Conservation (phyloP, 1,140 invertebrate species). For the Parasteatoda tepidariorum region DNA sequence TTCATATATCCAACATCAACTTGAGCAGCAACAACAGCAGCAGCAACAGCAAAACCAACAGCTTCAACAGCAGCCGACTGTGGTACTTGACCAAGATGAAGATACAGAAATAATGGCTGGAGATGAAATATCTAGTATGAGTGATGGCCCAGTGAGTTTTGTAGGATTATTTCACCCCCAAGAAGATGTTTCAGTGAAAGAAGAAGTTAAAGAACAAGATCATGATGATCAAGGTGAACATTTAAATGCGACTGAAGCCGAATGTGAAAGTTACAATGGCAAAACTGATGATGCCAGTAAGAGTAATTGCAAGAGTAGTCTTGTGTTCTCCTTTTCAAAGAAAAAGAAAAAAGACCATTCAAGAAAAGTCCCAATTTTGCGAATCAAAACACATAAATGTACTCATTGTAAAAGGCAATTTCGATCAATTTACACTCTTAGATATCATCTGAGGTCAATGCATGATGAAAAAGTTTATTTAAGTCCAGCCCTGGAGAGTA, state of each 20-base stretch:
- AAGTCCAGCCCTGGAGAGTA: slow-evolving; percentile 47
- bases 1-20: slow-evolving; percentile 15
- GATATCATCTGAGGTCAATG: slow-evolving; percentile 54
- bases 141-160: slow-evolving; percentile 40
- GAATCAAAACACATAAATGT: slow-evolving; percentile 56
- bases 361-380: slow-evolving; percentile 37
- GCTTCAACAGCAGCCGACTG: neutral
- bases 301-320: neutral
- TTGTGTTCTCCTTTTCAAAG: neutral
- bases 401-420: slow-evolving; percentile 52
- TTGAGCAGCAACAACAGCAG: neutral
- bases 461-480: slow-evolving; percentile 54
- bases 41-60: neutral
- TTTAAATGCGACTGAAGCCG: neutral
- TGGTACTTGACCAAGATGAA: slow-evolving; percentile 52
- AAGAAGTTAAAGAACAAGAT: neutral
- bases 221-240: neutral
- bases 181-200: neutral
- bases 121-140: slow-evolving; percentile 41
- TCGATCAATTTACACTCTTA: slow-evolving; percentile 51
- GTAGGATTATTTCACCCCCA: slow-evolving; percentile 28
- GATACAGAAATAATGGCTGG: slow-evolving; percentile 53
- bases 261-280: neutral
- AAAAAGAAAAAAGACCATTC: slow-evolving; percentile 49
- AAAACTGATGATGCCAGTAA: neutral